These are phyloP conservation scores for Lordiphosa mommai DNA, from an alignment of 1,140 invertebrate species.

Conservation along the genomic window DNA sequence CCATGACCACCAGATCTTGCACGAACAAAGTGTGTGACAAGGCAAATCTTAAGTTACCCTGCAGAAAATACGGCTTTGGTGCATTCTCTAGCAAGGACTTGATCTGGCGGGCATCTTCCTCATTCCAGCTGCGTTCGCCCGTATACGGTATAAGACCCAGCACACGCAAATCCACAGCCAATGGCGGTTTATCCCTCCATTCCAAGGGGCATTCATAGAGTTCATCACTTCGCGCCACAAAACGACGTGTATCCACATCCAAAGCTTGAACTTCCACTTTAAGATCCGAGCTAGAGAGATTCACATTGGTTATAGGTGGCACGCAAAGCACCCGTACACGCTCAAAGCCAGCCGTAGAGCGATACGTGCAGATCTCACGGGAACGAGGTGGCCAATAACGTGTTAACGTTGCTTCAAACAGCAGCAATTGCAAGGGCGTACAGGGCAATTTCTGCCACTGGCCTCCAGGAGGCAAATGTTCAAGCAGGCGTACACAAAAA, in stretches of 20 bases:
- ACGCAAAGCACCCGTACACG: constrained; percentile 45
- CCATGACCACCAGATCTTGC: constrained; percentile 8
- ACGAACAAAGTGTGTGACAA: constrained; percentile 34
- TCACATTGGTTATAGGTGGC: constrained; percentile 15
- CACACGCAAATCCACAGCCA: constrained; percentile 34
- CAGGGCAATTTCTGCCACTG: constrained; percentile 3
- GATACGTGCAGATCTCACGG: constrained; percentile 26
- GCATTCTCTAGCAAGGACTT: constrained; percentile 12
- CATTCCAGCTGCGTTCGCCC: constrained; percentile 22
- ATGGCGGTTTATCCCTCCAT: not conserved
- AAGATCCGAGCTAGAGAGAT: constrained; percentile 14
- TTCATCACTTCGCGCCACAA: constrained; percentile 6
- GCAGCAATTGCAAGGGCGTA: constrained; percentile 2
- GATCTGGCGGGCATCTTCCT: not conserved
- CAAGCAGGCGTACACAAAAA: constrained; percentile 38
- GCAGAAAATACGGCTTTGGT: constrained; percentile 18
- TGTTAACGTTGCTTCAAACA: not conserved
- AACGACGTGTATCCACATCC: constrained; percentile 38
- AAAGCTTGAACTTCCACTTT: constrained; percentile 34
- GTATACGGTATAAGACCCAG: constrained; percentile 22
- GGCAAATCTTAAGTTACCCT: constrained; percentile 16
- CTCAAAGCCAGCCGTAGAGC: constrained; percentile 1
- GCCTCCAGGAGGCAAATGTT: constrained; percentile 16
- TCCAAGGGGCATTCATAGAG: constrained; percentile 32
- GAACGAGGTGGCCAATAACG: constrained; percentile 43